phyloP scores from a whole-genome alignment of 1,140 invertebrate species.

The Drosophila azteca region DNA sequence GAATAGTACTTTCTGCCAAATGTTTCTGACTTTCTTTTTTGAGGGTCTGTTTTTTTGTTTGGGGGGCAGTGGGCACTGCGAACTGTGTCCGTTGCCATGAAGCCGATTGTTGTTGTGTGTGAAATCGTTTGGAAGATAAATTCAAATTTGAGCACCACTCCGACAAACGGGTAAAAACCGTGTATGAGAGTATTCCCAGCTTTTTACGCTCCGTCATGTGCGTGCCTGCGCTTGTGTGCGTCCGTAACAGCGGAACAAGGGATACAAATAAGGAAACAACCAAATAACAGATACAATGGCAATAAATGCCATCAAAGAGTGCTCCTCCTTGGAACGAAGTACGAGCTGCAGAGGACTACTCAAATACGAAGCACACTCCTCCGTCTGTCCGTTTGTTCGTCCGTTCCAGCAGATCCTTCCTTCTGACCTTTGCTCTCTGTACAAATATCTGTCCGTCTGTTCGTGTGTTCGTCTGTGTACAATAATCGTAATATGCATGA shows the following conservation, averaged over 20 bases:
- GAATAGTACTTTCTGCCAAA: too few relatives aligned
- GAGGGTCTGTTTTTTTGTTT: constrained; percentile 5
- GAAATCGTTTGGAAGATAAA: constrained; percentile 73
- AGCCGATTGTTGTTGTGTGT: constrained; percentile 40
- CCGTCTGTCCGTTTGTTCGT: constrained; percentile 4
- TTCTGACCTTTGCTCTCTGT: not conserved
- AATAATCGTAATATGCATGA: constrained; percentile 69
- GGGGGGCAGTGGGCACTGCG: not conserved
- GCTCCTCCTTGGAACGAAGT: too few relatives aligned
- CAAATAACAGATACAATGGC: constrained; percentile 52
- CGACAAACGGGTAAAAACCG: constrained; percentile 56
- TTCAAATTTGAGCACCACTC: constrained; percentile 71
- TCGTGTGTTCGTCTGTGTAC: constrained; percentile 28
- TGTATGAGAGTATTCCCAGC: constrained; percentile 17
- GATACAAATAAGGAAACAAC: constrained; percentile 24
- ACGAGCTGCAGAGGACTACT: constrained; percentile 3
- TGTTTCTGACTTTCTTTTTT: not conserved
- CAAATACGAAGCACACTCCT: constrained; percentile 22
- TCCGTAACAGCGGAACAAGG: constrained; percentile 19
- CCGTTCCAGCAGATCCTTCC: too few relatives aligned
- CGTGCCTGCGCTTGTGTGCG: constrained; percentile 6
- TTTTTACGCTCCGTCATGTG: too few relatives aligned
- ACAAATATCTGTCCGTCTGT: constrained; percentile 21
- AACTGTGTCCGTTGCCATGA: constrained; percentile 32
- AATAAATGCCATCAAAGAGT: constrained; percentile 67